Base-by-base conservation (phyloP, 2,888 invertebrate genomes). In the Eudemis profundana region DNA sequence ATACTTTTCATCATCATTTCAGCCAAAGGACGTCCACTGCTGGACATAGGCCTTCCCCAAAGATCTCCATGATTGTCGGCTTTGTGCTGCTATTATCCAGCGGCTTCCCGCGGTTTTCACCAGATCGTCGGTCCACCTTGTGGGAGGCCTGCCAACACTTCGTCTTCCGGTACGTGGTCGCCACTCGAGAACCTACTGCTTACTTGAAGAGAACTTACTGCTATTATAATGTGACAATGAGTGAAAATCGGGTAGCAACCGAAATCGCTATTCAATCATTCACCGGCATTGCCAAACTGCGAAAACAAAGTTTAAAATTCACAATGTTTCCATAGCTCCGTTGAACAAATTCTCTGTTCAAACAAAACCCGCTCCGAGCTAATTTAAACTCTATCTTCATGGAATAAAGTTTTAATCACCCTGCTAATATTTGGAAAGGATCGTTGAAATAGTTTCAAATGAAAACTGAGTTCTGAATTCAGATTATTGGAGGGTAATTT, bases 391-490 rank as follows among this genome's bases (percentile, higher is more conserved):
- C 27, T 49, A 15, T 14, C 10, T 0, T 5, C 0, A 19, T 17
- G 5, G 3, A 8, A 19, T 46, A 46, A 44, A 19, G 17, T 57
- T 44, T 8, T 33, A 33, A 44, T 33, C 44, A 21, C 5, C 5
- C 2, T 57, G 14, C 12, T 5, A 42, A 27, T 42, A 17, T 8
- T 12, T 7, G 10, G 19, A 29, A 15, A 14, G 29, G 19, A 33
- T 57, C 56, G 33, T 33, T 10, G 44, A 17, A 29, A 57, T 57
- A 44, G 42, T 56, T 46, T 19, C 27, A 29, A 42, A 33, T 14
- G 33, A 19, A 46, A 57, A 33, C 33, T 33, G 27, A 12, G 46
- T 44, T 56, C 44, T 19, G 46, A 46, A 57, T 57, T 57, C 19
- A 33, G 44, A 57, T 44, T 46, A 17, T 44, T 46, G 27, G 3